Conservation (phyloP, 92 coral and sea anemone species). For the Paragorgia papillata region DNA sequence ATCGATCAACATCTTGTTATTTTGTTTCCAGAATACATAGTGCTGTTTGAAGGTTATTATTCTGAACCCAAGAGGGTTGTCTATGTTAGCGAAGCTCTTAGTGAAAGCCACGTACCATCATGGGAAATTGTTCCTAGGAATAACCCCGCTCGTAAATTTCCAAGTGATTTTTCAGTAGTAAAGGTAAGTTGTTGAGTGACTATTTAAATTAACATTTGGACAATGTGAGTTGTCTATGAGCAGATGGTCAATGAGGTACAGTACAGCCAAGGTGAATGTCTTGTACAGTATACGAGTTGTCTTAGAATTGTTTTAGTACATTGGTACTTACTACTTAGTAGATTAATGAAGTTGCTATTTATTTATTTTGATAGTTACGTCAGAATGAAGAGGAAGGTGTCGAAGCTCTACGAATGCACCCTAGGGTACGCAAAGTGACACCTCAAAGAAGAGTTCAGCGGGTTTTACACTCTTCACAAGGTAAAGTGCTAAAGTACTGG, state of each 20-base stretch:
- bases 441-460: constrained; percentile 92
- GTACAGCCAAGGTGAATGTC: too few relatives aligned
- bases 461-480: constrained; percentile 79
- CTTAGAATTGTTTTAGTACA: too few relatives aligned
- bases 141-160: constrained; percentile 93
- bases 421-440: constrained; percentile 83
- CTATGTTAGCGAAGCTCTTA: constrained; percentile 76
- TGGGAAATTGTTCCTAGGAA: constrained; percentile 90
- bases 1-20: too few relatives aligned
- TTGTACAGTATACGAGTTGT: too few relatives aligned
- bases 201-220: too few relatives aligned
- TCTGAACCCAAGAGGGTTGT: constrained; percentile 65
- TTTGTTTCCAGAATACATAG: constrained; percentile 85
- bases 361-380: constrained; percentile 24
- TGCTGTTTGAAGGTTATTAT: constrained; percentile 91
- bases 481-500: constrained; percentile 50
- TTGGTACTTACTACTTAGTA: too few relatives aligned
- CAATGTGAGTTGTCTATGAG: too few relatives aligned
- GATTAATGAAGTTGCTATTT: too few relatives aligned
- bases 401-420: constrained; percentile 78
- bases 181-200: too few relatives aligned
- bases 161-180: constrained; percentile 93
- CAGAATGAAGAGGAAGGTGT: constrained; percentile 58
- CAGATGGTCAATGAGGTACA: too few relatives aligned
- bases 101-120: constrained; percentile 56